Evolutionary conservation across 2,113 vertebrate species (phyloP), one percentile per base, ranked within the genome.

Genomic region (Stegostoma tigrinum): DNA sequence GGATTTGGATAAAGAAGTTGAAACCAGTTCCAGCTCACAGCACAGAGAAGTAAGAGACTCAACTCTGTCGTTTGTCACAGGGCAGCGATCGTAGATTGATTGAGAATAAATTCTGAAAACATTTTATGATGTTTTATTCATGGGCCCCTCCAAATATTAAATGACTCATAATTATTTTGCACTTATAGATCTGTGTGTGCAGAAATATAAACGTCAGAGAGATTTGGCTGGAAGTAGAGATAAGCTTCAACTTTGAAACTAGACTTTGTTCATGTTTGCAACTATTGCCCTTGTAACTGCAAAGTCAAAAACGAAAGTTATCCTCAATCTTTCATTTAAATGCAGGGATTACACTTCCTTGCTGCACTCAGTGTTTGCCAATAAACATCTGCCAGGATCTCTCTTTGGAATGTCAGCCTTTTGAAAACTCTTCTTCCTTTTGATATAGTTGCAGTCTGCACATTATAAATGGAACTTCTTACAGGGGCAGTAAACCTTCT

Each of bases 181-280:
- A 21, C 19, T 23, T 38, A 64, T 72, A 23, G 38, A 7, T 48
- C 72, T 45, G 52, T 42, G 10, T 95, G 67, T 52, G 23, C 30
- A 72, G 24, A 72, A 95, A 70, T 75, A 24, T 15, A 15, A 95
- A 75, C 68, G 42, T 34, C 68, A 70, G 27, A 34, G 19, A 95
- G 94, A 30, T 68, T 27, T 45, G 24, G 42, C 72, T 67, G 10
- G 14, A 72, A 95, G 2, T 52, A 72, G 45, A 95, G 67, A 95
- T 75, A 52, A 95, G 68, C 67, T 95, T 45, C 48, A 95, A 95
- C 68, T 95, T 95, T 95, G 94, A 95, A 95, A 12, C 10, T 72
- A n/a, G 17, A 34, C 42, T 15, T 95, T 95, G 68, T 38, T 52
- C 68, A 45, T 95, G 24, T 72, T 52, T 75, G 70, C 94, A 70